Evolutionary conservation across 2,888 invertebrate genomes (phyloP).

Genomic region (Nipponacmea schrenckii): DNA sequence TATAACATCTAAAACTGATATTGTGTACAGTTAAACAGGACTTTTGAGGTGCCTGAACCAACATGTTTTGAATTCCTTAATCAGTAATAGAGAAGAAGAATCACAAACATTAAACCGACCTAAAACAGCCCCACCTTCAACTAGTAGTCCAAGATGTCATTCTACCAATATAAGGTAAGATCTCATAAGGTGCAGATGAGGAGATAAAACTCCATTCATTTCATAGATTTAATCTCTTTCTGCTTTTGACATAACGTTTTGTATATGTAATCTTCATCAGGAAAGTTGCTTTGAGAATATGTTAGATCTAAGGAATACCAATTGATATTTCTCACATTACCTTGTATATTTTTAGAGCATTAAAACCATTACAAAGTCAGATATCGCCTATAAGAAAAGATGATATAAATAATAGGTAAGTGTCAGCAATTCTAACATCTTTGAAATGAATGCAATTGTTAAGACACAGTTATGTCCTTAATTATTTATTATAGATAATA

Average conservation of each 20-base stretch:
- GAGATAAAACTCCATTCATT: too few species aligned
- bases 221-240: not conserved
- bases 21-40: too few species aligned
- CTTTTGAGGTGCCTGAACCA: too few species aligned
- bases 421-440: too few species aligned
- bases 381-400: constrained; percentile 42
- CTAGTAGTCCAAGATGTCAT: constrained; percentile 43
- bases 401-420: constrained; percentile 10
- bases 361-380: constrained; percentile 50
- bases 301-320: too few species aligned
- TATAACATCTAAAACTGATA: too few species aligned
- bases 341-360: constrained; percentile 42
- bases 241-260: not conserved
- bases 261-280: not conserved
- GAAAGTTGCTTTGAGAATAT: too few species aligned
- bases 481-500: too few species aligned
- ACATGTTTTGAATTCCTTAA: constrained; percentile 29
- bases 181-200: too few species aligned
- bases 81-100: constrained; percentile 50
- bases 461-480: too few species aligned
- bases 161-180: constrained; percentile 50
- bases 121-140: constrained; percentile 47
- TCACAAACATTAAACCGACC: constrained; percentile 42
- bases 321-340: too few species aligned
- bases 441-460: too few species aligned